A percentile compares a stretch with the other conserved stretches of the same genome.
Conservation (phyloP, 2,888 invertebrate genomes). For the Dynastes grantii region DNA sequence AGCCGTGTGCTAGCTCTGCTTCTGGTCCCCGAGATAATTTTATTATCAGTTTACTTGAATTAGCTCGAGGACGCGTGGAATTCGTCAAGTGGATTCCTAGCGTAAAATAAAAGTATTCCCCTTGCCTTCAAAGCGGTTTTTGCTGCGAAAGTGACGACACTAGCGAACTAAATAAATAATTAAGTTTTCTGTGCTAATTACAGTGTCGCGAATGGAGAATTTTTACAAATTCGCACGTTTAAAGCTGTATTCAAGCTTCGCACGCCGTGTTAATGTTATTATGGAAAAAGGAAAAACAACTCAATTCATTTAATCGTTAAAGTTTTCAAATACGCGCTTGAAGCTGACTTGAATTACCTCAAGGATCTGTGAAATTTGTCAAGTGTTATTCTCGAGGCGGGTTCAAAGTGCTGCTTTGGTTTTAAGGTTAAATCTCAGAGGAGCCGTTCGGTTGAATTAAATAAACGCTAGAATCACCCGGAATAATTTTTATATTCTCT, state of each 20-base stretch:
- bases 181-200: constrained; percentile 24
- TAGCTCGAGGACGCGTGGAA: constrained; percentile 18
- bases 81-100: constrained; percentile 20
- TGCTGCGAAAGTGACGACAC: not conserved
- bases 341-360: constrained; percentile 36
- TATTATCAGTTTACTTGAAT: constrained; percentile 46
- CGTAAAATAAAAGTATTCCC: constrained; percentile 26
- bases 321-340: constrained; percentile 38
- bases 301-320: constrained; percentile 17
- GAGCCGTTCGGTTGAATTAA: constrained; percentile 32
- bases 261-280: constrained; percentile 13
- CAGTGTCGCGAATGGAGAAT: not conserved
- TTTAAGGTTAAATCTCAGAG: constrained; percentile 45
- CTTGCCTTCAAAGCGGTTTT: constrained; percentile 14
- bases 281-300: constrained; percentile 16
- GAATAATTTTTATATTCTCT: constrained; percentile 33
- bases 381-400: constrained; percentile 36
- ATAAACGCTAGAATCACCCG: constrained; percentile 35
- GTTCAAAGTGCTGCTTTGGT: constrained; percentile 36
- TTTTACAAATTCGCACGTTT: constrained; percentile 8
- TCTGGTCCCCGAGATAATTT: constrained; percentile 22
- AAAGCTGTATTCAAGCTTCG: constrained; percentile 10
- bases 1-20: constrained; percentile 6
- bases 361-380: constrained; percentile 40
- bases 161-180: constrained; percentile 37